Evolutionary conservation across 2,797 vertebrate species (phyloP).

Genomic region (Sorex maritimensis): DNA sequence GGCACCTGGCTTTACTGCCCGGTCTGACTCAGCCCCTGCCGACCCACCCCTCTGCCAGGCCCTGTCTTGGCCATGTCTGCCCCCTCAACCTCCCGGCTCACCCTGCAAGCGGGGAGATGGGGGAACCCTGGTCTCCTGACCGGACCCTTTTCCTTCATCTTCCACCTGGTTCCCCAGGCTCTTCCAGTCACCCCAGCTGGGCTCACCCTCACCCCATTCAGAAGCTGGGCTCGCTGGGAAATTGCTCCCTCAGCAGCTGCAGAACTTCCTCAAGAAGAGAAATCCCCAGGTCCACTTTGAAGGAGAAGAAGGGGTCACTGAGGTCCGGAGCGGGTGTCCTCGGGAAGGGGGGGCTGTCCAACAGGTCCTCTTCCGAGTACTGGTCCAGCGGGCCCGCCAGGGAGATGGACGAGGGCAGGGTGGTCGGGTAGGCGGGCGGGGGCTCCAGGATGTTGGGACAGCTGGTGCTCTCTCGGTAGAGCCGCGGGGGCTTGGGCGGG

Average conservation of each 20-base stretch:
- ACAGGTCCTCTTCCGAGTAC: constrained; percentile 86
- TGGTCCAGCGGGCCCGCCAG: constrained; percentile 89
- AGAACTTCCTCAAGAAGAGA: constrained; percentile 97
- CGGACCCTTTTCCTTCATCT: no score
- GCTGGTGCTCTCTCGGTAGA: constrained; percentile 93
- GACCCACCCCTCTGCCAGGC: no score
- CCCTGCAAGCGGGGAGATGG: no score
- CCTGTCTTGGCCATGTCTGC: no score
- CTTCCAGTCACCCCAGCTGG: neutral
- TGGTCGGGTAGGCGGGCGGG: constrained; percentile 68
- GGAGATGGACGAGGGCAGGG: constrained; percentile 87
- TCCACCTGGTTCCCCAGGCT: no score
- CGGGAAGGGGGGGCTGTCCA: constrained; percentile 83
- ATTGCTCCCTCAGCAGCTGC: constrained; percentile 95
- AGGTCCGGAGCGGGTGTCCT: constrained; percentile 79
- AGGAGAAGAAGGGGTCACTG: constrained; percentile 92
- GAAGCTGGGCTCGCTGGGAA: constrained; percentile 87
- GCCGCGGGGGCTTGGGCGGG: constrained; percentile 96
- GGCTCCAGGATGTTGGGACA: constrained; percentile 89
- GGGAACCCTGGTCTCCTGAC: neutral
- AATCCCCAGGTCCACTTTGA: constrained; percentile 96
- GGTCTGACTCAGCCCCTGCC: neutral
- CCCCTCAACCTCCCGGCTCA: no score
- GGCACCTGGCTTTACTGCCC: neutral
- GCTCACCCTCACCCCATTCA: constrained; percentile 77